phyloP scores from a whole-genome alignment of 2,888 invertebrate genomes.

The Lepidonotus clava region DNA sequence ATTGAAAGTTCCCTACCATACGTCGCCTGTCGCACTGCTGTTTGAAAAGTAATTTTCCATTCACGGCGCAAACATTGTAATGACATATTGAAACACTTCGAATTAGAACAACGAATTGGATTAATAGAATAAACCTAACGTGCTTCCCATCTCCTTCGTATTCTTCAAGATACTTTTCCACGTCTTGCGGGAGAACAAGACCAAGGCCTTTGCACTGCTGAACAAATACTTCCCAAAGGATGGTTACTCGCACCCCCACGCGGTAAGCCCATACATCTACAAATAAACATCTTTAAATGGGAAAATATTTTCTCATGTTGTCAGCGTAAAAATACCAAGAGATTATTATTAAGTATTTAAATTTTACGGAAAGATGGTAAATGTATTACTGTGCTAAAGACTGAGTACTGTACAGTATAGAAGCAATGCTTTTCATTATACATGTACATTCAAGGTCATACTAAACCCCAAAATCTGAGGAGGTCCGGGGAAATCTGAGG shows the following conservation, averaged over 20 bases:
- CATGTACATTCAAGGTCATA: too few species aligned
- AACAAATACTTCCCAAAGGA: constrained; percentile 6
- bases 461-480: too few species aligned
- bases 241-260: neutral
- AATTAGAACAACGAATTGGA: neutral
- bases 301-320: neutral
- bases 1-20: too few species aligned
- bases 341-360: neutral
- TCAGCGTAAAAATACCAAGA: neutral
- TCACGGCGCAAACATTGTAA: too few species aligned
- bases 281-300: neutral
- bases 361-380: neutral
- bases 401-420: neutral
- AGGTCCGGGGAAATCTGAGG: too few species aligned
- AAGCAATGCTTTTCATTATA: neutral
- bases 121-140: neutral
- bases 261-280: neutral
- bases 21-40: too few species aligned
- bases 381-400: neutral
- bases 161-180: neutral
- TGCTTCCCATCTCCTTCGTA: neutral
- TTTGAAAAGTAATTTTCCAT: too few species aligned
- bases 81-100: neutral
- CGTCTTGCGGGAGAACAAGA: neutral
- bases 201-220: neutral